Base-by-base conservation (phyloP, 35 echinoderm and acorn worm species). In the Patiria miniata region DNA sequence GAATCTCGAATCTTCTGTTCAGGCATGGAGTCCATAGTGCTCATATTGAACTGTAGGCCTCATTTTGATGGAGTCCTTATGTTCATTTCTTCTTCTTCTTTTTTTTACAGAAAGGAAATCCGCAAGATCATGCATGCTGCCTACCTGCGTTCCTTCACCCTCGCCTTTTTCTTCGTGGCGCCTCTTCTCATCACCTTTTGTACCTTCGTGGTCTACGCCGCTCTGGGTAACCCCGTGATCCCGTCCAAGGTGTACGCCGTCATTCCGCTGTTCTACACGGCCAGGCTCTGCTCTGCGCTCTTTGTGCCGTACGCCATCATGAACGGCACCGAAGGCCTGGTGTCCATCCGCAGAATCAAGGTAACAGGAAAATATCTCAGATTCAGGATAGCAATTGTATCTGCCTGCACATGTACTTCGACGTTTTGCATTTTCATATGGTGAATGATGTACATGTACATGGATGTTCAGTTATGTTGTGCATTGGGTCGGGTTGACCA, bases 81-180 rank as follows among this genome's bases (percentile, higher is more conserved):
- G 7, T 47, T 47, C 42, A 6, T 47, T 6, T 47, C 28, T 22
- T 85, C 15, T 14, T 15, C 36, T 39, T 16, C 40, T 33, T 81
- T 44, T 69, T 78, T 15, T 39, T 28, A 6, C 82, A 94, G 93
- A 83, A 94, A 91, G 81, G 94, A 96, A 59, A 86, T 96, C 5
- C 68, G 59, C 47, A 92, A 92, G 53, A 85, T 95, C 21, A 78
- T 87, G 86, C 38, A 68, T 29, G 61, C 89, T 30, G 79, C 94
- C 5, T 68, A 69, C 42, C 81, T 95, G 0, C 85, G 90, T 21
- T 59, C 76, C 19, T 85, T 89, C 39, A 92, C 84, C 54, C 47
- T 86, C 4, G 77, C 80, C 0, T 89, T 92, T 81, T 96, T 81
- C 50, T 93, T 84, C 86, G 34, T 79, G 36, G 42, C 90, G 18